These are phyloP conservation scores for Potorous gilbertii DNA, from an alignment of 2,797 vertebrate species.

Conservation along the genomic window DNA sequence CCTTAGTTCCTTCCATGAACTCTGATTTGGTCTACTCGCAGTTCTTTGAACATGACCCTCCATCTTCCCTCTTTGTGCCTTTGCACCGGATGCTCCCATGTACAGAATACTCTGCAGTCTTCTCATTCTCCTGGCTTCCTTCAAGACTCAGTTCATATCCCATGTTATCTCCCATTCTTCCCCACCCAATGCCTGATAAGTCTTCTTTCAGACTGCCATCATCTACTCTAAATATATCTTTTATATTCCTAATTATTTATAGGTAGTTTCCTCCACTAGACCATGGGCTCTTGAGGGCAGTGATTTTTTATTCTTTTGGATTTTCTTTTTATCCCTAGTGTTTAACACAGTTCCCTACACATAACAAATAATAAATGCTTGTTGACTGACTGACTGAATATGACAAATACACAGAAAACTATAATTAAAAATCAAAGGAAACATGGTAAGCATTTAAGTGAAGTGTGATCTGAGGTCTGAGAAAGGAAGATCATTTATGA, in stretches of 20 bases:
- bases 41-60: neutral
- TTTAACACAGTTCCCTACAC: neutral
- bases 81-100: neutral
- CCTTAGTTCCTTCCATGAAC: neutral
- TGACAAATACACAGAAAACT: neutral
- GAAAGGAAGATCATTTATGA: neutral
- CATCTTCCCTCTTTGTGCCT: neutral
- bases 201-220: neutral
- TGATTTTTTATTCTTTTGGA: neutral
- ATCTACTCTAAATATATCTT: neutral
- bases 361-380: neutral
- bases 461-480: neutral
- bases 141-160: neutral
- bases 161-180: neutral
- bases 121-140: neutral
- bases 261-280: neutral
- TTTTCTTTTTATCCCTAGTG: neutral
- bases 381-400: neutral
- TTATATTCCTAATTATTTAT: neutral
- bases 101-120: neutral
- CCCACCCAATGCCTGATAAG: neutral
- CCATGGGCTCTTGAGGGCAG: neutral
- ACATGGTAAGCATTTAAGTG: neutral
- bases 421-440: neutral
- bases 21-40: neutral